Evolutionary conservation across 2,797 vertebrate species (phyloP).

Genomic region (Anisognathus igniventris): DNA sequence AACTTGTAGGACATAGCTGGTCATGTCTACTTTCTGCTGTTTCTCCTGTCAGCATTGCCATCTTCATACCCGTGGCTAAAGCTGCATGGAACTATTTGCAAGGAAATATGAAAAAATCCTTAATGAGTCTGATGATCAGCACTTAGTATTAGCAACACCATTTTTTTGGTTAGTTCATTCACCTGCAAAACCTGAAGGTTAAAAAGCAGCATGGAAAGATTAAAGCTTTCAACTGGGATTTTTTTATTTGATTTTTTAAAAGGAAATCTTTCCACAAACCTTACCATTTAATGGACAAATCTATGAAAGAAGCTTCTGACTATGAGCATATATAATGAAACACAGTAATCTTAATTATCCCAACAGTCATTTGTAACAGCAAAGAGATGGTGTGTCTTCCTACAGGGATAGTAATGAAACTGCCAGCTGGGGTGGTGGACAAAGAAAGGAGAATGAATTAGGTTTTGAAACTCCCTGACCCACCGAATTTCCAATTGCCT

Average conservation of each 20-base stretch:
- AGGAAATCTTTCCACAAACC: background rate
- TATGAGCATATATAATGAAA: background rate
- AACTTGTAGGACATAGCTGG: accelerated
- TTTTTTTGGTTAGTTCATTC: background rate
- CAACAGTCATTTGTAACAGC: background rate
- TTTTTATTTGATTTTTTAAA: background rate
- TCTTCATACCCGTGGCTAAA: accelerated
- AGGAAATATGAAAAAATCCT: background rate
- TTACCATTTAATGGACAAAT: background rate
- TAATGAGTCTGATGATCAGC: background rate
- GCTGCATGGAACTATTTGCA: background rate
- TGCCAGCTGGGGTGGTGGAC: background rate
- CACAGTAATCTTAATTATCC: background rate
- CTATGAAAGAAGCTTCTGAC: background rate
- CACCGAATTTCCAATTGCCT: background rate
- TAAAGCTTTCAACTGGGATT: background rate
- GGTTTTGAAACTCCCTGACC: background rate
- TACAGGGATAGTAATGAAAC: background rate
- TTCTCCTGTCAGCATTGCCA: background rate
- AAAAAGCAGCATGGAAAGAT: background rate
- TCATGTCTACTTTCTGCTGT: background rate
- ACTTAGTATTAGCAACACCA: background rate
- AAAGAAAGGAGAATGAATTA: background rate
- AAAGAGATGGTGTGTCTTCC: background rate
- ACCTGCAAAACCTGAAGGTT: background rate